phyloP scores from a whole-genome alignment of 1,140 invertebrate genomes.

The Monomorium pharaonis region DNA sequence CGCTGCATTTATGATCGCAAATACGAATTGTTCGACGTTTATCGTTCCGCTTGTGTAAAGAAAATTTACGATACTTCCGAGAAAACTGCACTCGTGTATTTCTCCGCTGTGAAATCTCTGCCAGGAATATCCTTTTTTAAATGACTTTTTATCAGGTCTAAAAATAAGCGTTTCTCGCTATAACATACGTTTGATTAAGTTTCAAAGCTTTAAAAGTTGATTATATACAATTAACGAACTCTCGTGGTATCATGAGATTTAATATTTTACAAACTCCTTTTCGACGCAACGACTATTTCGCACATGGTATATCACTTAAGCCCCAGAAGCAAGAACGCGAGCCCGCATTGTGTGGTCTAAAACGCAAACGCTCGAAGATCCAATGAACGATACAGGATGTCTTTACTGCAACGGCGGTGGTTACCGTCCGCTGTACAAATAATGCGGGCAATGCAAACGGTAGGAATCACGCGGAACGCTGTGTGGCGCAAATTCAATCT shows the following conservation, averaged over 20 bases:
- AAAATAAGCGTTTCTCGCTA: not conserved
- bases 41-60: constrained; percentile 16
- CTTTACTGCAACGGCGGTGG: constrained; percentile 53
- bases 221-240: not conserved
- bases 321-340: constrained; percentile 40
- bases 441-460: constrained; percentile 68
- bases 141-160: no score
- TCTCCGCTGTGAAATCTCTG: not conserved
- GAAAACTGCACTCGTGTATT: not conserved
- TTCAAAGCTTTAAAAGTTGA: not conserved
- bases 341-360: constrained; percentile 52
- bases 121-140: not conserved
- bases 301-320: constrained; percentile 29
- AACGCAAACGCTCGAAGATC: constrained; percentile 55
- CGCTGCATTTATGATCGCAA: constrained; percentile 33
- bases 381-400: constrained; percentile 59
- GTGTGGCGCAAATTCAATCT: constrained; percentile 66
- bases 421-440: constrained; percentile 59
- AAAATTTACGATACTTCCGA: constrained; percentile 31
- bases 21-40: constrained; percentile 36
- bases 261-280: not conserved
- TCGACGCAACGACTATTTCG: constrained; percentile 16
- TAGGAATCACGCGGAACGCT: constrained; percentile 57
- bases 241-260: not conserved
- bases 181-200: not conserved